phyloP scores from a whole-genome alignment of 2,113 vertebrate species.

The Gavia stellata region DNA sequence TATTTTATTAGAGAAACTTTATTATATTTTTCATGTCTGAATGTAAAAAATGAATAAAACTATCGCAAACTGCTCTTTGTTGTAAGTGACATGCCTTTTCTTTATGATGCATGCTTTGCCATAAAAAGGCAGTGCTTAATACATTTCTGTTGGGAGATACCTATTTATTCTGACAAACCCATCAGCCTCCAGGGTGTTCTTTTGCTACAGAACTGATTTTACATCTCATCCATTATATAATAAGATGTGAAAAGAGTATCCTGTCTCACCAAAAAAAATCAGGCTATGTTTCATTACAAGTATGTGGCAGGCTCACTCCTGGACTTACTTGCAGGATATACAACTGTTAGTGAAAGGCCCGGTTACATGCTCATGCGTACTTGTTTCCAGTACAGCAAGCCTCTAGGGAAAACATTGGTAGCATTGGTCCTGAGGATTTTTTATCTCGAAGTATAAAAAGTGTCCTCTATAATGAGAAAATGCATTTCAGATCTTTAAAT shows the following conservation, averaged over 20 bases:
- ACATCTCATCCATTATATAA: constrained; percentile 68
- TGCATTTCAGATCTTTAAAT: not conserved
- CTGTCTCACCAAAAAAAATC: not conserved
- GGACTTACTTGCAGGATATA: not conserved
- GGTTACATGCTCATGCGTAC: not conserved
- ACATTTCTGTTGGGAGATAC: constrained; percentile 62
- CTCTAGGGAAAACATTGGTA: not conserved
- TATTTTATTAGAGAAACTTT: not conserved
- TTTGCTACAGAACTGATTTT: constrained; percentile 67
- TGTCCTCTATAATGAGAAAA: not conserved
- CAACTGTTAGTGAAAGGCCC: not conserved
- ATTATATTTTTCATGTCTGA: constrained; percentile 1
- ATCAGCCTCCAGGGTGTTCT: constrained; percentile 64
- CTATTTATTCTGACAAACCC: constrained; percentile 72
- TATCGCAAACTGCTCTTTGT: constrained; percentile 29
- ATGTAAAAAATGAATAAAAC: constrained; percentile 8
- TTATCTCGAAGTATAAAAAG: not conserved
- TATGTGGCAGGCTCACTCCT: not conserved
- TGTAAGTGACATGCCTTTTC: constrained; percentile 35
- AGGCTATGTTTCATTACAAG: constrained; percentile 7
- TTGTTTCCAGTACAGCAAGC: not conserved
- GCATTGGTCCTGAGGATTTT: not conserved
- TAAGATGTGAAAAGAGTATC: constrained; percentile 55
- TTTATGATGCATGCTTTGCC: constrained; percentile 36
- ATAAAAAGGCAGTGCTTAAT: constrained; percentile 47